Conservation (phyloP, 2,113 vertebrate species). For the Loxodonta africana region DNA sequence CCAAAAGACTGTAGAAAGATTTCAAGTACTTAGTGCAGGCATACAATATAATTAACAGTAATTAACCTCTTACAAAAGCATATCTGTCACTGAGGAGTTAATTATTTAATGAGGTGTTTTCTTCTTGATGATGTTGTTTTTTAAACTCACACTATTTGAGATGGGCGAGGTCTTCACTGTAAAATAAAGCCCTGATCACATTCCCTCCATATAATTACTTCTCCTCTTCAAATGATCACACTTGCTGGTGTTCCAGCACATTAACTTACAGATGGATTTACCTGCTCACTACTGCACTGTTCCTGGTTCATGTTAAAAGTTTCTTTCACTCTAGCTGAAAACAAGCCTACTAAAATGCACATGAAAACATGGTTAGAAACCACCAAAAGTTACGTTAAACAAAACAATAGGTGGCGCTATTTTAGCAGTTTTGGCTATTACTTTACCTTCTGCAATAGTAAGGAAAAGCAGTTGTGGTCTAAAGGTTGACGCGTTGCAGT, state of each 20-base stretch:
- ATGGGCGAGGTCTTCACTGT: neutral
- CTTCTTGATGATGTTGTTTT: constrained; percentile 41
- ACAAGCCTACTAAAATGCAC: constrained; percentile 17
- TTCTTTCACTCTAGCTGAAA: constrained; percentile 54
- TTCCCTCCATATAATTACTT: neutral
- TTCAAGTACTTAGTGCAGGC: neutral
- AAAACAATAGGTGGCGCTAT: constrained; percentile 29
- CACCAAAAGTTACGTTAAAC: neutral
- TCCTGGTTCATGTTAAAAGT: constrained; percentile 25
- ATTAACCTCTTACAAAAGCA: neutral
- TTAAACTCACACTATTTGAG: constrained; percentile 20
- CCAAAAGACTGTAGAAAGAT: neutral
- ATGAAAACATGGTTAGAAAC: constrained; percentile 53
- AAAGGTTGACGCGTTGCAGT: neutral
- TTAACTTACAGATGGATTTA: constrained; percentile 65
- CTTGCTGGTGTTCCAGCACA: constrained; percentile 8
- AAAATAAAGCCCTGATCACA: neutral
- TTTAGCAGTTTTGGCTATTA: neutral
- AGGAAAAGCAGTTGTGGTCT: neutral
- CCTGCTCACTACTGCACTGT: neutral
- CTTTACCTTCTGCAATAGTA: neutral
- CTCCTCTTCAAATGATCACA: neutral
- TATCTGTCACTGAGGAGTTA: constrained; percentile 27
- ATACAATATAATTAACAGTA: neutral
- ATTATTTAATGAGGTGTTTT: constrained; percentile 15